Base-by-base conservation (phyloP, 92 coral and sea anemone species). In the Virgularia gustaviana region DNA sequence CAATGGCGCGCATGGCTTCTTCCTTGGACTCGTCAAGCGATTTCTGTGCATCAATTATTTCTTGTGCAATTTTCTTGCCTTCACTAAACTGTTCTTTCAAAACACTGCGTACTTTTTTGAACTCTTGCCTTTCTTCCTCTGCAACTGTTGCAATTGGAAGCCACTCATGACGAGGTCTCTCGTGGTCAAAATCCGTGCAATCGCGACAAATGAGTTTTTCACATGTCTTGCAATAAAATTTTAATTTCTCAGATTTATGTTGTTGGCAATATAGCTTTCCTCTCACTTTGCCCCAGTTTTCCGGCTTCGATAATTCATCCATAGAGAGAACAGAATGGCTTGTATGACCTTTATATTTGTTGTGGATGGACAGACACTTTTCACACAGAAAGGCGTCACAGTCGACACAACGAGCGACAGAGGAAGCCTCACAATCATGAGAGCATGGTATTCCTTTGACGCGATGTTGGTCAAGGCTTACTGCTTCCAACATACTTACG, bases 361-460 rank as follows among this genome's bases (percentile, higher is more conserved):
- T 32, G 57, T 66, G 73, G 20, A 15, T 42, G 12, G 73, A 25
- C 9, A 66, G 73, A 45, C 73, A 66, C 47, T 66, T 42, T 66
- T 25, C 57, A 28, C 73, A 66, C 31, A 66, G 19, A 28, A 66
- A 66, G 29, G 30, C 51, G n/a, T 66, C 58, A 66, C 73, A 66
- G 42, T 19, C 31, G n/a, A 66, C 73, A 41, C 71, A 64, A 41
- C 71, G 71, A 64, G 49, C 71, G 16, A 64, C 71, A 6, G 71
- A 64, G 24, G 31, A 20, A 9, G 34, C 30, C 29, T 38, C 33
- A 25, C 71, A 36, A 54, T 34, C 23, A 41, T 64, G 49, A 30
- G 49, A 51, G 35, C 42, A n/a, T 6, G 73, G 73, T 43, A 66
- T 58, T 4, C 57, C 73, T 44, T 16, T 66, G 10, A 49, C 52